Base-by-base conservation (phyloP, 2,113 vertebrate species). In the Blennius ocellaris region DNA sequence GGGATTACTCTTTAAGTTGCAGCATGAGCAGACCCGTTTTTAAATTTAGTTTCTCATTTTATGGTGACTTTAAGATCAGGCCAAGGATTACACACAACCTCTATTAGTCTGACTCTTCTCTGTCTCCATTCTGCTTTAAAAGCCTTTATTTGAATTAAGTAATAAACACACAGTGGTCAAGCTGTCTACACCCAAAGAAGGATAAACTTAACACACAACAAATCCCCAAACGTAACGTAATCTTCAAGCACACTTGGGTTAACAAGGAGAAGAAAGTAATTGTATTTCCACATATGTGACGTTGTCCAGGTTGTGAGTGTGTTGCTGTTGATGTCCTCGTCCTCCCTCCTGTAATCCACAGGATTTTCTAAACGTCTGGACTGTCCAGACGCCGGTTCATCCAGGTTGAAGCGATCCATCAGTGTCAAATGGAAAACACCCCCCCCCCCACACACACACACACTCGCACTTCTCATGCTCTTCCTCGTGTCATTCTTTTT, bases 371-470 rank as follows among this genome's bases (percentile, higher is more conserved):
- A 84, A 84, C 38, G 86, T 81, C 81, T 83, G 81, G 64, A 69
- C 78, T 48, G 80, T 78, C 82, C 82, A 80, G 75, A 80, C 21
- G 12, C 58, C 3, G 51, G 70, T 83, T 83, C 84, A 85, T 79
- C 82, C 82, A 71, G 76, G 58, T 64, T 63, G 47, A 72, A 60
- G 63, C 8, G 2, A 61, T 86, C 83, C 74, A 65, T 88, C 85
- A 86, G 64, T 77, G 81, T 84, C 85, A 82, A 65, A 71, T 48
- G 68, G 79, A 84, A 82, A 83, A 79, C 79, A 74, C 83, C 84
- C 71, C 48, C 83, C 52, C 21, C 2, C 21, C 21, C n/a, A n/a
- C n/a, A n/a, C n/a, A n/a, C n/a, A n/a, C n/a, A n/a, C n/a, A n/a
- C n/a, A n/a, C n/a, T 30, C 21, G n/a, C 5, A 45, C 54, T 85